Conservation (phyloP, 2,888 invertebrate species). For the Nemurella pictetii region DNA sequence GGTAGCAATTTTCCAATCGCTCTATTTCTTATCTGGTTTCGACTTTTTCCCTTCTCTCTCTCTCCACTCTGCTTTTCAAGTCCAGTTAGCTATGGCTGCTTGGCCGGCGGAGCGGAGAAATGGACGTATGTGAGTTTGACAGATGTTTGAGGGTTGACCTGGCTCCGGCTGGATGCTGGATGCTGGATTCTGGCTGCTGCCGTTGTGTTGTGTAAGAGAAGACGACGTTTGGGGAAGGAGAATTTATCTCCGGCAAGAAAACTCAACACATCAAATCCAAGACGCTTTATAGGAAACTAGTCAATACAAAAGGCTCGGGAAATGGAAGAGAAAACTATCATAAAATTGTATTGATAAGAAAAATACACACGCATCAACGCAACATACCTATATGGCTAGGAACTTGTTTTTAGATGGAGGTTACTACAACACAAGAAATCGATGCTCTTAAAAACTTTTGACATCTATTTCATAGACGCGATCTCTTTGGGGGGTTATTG, state of each 20-base stretch:
- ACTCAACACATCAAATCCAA: conserved; percentile 2
- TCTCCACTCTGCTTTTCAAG: neutral
- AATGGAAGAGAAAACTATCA: neutral
- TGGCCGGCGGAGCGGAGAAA: conserved; percentile 31
- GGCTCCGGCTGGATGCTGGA: neutral
- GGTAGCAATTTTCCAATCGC: conserved; percentile 27
- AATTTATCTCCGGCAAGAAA: conserved; percentile 12
- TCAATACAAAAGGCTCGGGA: neutral
- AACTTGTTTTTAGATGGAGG: neutral
- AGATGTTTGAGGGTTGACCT: conserved; percentile 33
- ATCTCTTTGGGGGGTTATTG: neutral
- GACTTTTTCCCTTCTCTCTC: conserved; percentile 14
- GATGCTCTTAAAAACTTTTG: neutral
- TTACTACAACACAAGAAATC: neutral
- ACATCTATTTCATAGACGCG: neutral
- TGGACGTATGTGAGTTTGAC: conserved; percentile 39
- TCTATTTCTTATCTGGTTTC: conserved; percentile 30
- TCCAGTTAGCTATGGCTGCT: neutral
- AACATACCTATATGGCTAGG: neutral
- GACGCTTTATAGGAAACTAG: neutral
- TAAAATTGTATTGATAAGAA: neutral
- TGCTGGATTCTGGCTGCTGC: neutral
- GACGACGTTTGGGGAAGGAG: neutral
- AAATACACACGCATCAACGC: neutral
- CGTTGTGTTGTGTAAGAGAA: neutral